Base-by-base conservation (phyloP, 37 sponge, comb jelly and placozoan genomes). In the Beroe forskalii region DNA sequence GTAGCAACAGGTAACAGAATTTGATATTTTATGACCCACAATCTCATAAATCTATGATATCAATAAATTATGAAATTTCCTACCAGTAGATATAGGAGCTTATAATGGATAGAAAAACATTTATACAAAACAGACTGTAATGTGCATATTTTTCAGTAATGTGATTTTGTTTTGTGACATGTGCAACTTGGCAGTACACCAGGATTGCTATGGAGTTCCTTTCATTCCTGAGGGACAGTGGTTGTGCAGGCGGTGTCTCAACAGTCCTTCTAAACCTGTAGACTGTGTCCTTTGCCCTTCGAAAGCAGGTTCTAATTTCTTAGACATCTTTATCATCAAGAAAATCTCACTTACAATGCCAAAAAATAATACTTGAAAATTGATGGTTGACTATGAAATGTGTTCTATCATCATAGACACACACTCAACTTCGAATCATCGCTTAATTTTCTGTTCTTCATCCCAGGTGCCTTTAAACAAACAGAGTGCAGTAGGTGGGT, bases 191-290 rank as follows among this genome's bases (percentile, higher is more conserved):
- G 97, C 99, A 22, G 95, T 98, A 28, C 99, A 98, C 90, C 99
- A 98, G 75, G 99, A 98, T 89, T 98, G 99, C 91, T 98, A 98
- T 89, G 99, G 99, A 27, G 96, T 98, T 32, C 99, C 99, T 17
- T 98, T 95, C 93, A 98, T 98, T 43, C 99, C 99, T 0, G 99
- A 98, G 90, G 99, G 99, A 2, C 99, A 98, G 93, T 98, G 99
- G 99, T 92, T 96, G 14, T 98, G 99, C 76, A 89, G 99, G 36
- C 86, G 99, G 1, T 98, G 99, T 92, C 91, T 96, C 60, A 93
- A 96, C 40, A 96, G 97, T 25, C 99, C 99, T 1, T 96, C 97
- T 12, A 86, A 97, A 41, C 91, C 93, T 32, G 99, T 98, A 8
- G 95, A 95, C 90, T 98, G 99, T 90, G 93, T 93, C 42, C 95